Evolutionary conservation across 92 coral and sea anemone species (phyloP).

Genomic region (Hydrozoanthus gracilis): DNA sequence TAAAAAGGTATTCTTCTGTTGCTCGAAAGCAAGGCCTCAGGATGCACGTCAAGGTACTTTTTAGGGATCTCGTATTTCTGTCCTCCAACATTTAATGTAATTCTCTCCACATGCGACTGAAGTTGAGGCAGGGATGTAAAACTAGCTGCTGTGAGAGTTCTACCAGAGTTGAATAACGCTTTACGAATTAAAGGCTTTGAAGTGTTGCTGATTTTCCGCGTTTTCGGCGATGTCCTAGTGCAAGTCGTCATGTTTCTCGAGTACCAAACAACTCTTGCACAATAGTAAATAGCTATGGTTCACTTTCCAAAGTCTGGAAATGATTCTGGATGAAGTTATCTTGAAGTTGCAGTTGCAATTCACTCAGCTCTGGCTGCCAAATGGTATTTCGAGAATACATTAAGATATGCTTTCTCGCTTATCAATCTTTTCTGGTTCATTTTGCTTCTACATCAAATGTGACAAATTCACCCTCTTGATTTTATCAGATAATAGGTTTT

Average conservation of each 20-base stretch:
- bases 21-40: slow-evolving; percentile 90
- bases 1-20: slow-evolving; percentile 69
- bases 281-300: not conserved
- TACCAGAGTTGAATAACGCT: slow-evolving; percentile 38
- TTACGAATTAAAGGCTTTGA: slow-evolving; percentile 48
- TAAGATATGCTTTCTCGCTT: slow-evolving; percentile 16
- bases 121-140: slow-evolving; percentile 22
- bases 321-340: not conserved
- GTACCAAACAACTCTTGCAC: not conserved
- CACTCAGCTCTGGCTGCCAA: slow-evolving; percentile 23
- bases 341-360: not conserved
- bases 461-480: slow-evolving; percentile 12
- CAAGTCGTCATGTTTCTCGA: slow-evolving; percentile 21
- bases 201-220: slow-evolving; percentile 3
- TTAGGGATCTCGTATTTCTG: slow-evolving; percentile 80
- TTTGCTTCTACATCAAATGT: not conserved
- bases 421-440: not conserved
- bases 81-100: slow-evolving; percentile 88
- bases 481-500: not conserved
- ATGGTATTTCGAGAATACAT: slow-evolving; percentile 31
- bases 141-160: slow-evolving; percentile 27
- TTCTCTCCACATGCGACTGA: slow-evolving; percentile 49
- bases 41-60: slow-evolving; percentile 75
- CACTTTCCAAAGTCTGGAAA: not conserved
- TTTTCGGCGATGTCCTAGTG: not conserved